A percentile compares a stretch with the other conserved stretches of the same genome.
Conservation (phyloP, 2,888 invertebrate genomes). For the Pristionchus maxplancki region DNA sequence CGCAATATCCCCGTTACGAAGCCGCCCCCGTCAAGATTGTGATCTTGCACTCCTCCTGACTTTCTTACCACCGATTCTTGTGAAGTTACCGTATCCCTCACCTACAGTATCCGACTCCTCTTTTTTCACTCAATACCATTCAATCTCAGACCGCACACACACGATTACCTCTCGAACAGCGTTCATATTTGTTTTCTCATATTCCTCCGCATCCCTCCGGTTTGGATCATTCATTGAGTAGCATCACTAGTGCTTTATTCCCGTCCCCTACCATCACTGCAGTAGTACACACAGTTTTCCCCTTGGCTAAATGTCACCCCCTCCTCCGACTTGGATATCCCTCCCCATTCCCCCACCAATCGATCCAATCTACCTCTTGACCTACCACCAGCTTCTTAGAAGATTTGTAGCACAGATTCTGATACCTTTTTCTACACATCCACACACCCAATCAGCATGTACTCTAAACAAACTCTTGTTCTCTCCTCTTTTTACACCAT, state of each 20-base stretch:
- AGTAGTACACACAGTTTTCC: not conserved
- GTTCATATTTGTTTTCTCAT: slow-evolving; percentile 21
- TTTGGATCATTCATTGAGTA: not conserved
- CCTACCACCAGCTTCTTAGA: slow-evolving; percentile 13
- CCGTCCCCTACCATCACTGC: not conserved
- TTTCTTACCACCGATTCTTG: not conserved
- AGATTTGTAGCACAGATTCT: slow-evolving; percentile 33
- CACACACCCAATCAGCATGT: not conserved
- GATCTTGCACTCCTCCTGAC: not conserved
- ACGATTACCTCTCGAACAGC: not conserved
- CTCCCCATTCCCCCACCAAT: not conserved
- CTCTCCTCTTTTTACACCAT: not conserved
- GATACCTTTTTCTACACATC: not conserved
- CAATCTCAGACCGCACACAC: slow-evolving; percentile 18
- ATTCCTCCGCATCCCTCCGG: not conserved
- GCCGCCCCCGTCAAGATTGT: slow-evolving; percentile 9
- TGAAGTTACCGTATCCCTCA: slow-evolving; percentile 11
- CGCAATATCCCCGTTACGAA: not conserved
- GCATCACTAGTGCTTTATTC: not conserved
- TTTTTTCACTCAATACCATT: not conserved
- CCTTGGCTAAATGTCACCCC: slow-evolving; percentile 24
- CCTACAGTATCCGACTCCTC: not conserved
- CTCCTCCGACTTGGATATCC: not conserved
- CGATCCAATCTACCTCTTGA: slow-evolving; percentile 34
- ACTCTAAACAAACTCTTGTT: not conserved